phyloP scores from a whole-genome alignment of 2,888 invertebrate species.

The Cylloceria caligata region DNA sequence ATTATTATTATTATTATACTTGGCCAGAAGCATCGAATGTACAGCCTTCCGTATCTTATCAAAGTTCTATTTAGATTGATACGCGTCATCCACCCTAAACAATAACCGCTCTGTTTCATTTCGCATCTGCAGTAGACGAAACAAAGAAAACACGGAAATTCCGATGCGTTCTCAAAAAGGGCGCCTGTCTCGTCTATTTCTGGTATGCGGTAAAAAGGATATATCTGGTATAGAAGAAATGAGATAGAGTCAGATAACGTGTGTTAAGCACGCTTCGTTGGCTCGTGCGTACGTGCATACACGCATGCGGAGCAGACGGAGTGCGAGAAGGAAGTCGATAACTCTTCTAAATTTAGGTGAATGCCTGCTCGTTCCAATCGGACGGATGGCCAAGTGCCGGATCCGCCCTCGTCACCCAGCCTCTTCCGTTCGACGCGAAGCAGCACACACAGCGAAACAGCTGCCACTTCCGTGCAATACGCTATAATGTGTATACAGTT shows the following conservation, averaged over 20 bases:
- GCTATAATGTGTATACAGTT: background rate
- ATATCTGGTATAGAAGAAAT: background rate
- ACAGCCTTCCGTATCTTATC: no score
- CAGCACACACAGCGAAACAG: background rate
- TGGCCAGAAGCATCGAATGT: no score
- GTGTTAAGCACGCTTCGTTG: slow-evolving; percentile 58
- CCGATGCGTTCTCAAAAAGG: slow-evolving; percentile 15
- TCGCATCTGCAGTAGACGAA: slow-evolving; percentile 24
- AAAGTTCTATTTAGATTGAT: background rate
- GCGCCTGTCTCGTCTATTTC: slow-evolving; percentile 37
- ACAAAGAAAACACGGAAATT: slow-evolving; percentile 40
- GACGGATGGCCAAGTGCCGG: slow-evolving; percentile 42
- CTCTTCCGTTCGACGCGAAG: slow-evolving; percentile 69
- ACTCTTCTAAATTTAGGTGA: slow-evolving; percentile 73
- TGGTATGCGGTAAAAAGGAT: background rate
- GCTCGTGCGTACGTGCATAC: slow-evolving; percentile 43
- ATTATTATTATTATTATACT: no score
- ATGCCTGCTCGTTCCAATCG: slow-evolving; percentile 55
- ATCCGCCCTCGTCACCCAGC: slow-evolving; percentile 65
- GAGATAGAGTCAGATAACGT: slow-evolving; percentile 37
- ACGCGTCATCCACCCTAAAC: background rate
- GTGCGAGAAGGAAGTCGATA: slow-evolving; percentile 52
- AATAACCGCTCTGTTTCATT: background rate
- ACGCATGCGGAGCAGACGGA: background rate
- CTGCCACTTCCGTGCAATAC: slow-evolving; percentile 25